A percentile compares a stretch with the other conserved stretches of the same genome.
phyloP scores from a whole-genome alignment of 2,888 invertebrate species.

The Petrolisthes cinctipes region DNA sequence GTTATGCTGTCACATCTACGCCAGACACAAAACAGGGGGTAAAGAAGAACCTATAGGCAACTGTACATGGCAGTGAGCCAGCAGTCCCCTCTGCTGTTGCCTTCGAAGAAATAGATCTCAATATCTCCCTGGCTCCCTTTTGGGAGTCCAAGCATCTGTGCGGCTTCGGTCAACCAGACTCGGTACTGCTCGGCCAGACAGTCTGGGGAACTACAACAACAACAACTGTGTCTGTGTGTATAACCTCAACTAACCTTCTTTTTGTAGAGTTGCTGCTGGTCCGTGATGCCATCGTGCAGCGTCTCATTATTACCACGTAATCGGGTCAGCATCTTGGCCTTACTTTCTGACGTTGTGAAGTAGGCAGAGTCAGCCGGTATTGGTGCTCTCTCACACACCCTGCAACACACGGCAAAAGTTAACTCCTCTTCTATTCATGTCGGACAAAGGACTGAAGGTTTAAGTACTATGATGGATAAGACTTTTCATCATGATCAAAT shows the following conservation, averaged over 20 bases:
- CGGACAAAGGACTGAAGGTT: too few species aligned
- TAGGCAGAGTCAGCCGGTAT: slow-evolving; percentile 77
- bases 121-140: too few species aligned
- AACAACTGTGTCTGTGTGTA: neutral
- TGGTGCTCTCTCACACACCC: slow-evolving; percentile 52
- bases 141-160: too few species aligned
- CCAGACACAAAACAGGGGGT: too few species aligned
- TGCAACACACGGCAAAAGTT: neutral
- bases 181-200: too few species aligned
- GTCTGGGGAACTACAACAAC: too few species aligned
- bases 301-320: slow-evolving; percentile 73
- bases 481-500: too few species aligned
- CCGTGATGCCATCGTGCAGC: slow-evolving; percentile 63
- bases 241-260: slow-evolving; percentile 68
- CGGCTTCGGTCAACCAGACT: too few species aligned
- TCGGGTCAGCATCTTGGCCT: slow-evolving; percentile 76
- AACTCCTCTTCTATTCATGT: too few species aligned
- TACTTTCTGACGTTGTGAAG: slow-evolving; percentile 78
- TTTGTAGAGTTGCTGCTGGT: slow-evolving; percentile 68
- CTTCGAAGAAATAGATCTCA: too few species aligned
- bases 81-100: neutral
- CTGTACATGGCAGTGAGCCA: neutral
- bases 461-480: too few species aligned
- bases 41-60: neutral
- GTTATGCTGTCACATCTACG: neutral